Percentiles rank a stretch among this genome's conserved stretches.
phyloP scores from a whole-genome alignment of 1,140 invertebrate species.

The Platorchestia sp. region DNA sequence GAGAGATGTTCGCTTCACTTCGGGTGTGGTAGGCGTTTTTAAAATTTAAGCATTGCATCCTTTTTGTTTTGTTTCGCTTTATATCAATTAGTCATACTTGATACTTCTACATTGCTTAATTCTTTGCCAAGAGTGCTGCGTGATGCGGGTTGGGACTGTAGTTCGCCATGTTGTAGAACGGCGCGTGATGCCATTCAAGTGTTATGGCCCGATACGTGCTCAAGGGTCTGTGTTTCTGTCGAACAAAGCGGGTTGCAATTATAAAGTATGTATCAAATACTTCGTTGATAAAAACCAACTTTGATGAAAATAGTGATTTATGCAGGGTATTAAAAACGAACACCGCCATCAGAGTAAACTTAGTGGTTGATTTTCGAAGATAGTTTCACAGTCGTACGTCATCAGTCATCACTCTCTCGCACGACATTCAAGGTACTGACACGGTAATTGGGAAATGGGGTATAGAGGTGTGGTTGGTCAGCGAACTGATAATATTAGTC shows the following conservation, averaged over 20 bases:
- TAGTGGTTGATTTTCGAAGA: not conserved
- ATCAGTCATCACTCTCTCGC: not conserved
- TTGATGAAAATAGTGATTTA: not conserved
- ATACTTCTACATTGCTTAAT: not conserved
- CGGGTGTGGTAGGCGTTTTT: not conserved
- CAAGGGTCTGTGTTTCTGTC: too few species aligned
- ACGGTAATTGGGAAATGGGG: too few species aligned
- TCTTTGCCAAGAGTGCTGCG: too few species aligned
- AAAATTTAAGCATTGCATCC: not conserved
- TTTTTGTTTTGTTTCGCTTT: not conserved
- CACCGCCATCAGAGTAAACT: not conserved
- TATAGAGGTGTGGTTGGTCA: too few species aligned
- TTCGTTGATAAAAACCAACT: not conserved
- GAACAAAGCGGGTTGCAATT: too few species aligned
- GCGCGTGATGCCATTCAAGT: not conserved
- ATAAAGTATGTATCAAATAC: not conserved
- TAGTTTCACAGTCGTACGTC: too few species aligned
- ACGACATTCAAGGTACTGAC: too few species aligned
- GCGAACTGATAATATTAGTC: not conserved
- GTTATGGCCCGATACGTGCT: too few species aligned
- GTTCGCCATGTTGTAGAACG: too few species aligned
- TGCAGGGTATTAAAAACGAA: not conserved
- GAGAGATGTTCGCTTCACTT: not conserved
- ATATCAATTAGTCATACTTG: not conserved
- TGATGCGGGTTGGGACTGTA: too few species aligned